These are phyloP conservation scores for Cottoperca gobio DNA, from an alignment of 2,797 vertebrate species.

Conservation along the genomic window DNA sequence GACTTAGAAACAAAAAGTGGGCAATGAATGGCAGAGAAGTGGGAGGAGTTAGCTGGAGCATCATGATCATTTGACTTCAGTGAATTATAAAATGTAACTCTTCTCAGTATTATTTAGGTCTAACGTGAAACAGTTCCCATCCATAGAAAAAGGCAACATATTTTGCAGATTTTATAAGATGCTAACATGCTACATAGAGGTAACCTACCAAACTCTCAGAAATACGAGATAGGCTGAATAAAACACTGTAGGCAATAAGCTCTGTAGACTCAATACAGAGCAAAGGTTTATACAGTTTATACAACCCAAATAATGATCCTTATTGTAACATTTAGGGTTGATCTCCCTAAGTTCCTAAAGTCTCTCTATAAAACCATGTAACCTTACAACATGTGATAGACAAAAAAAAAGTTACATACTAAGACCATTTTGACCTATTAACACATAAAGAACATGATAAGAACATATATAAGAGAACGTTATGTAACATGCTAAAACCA, in stretches of 20 bases:
- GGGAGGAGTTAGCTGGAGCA: constrained; percentile 12
- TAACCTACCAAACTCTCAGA: constrained; percentile 60
- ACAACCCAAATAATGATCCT: constrained; percentile 45
- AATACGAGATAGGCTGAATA: constrained; percentile 49
- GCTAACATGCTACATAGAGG: constrained; percentile 73
- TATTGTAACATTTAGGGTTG: constrained; percentile 47
- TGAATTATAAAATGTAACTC: constrained; percentile 27
- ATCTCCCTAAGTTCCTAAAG: constrained; percentile 51
- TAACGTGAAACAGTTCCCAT: constrained; percentile 47
- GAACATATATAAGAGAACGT: constrained; percentile 51
- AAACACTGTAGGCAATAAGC: constrained; percentile 66
- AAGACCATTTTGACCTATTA: constrained; percentile 54
- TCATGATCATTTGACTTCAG: constrained; percentile 32
- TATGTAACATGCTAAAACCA: constrained; percentile 59
- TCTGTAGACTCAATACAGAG: constrained; percentile 52
- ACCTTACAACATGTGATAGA: constrained; percentile 56
- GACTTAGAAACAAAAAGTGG: neutral
- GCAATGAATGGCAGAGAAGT: neutral
- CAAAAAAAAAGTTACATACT: constrained; percentile 50
- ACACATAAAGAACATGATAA: constrained; percentile 54
- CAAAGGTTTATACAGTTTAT: constrained; percentile 43
- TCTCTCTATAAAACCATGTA: constrained; percentile 59
- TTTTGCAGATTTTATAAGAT: constrained; percentile 64
- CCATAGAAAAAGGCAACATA: constrained; percentile 52
- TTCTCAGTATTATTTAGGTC: constrained; percentile 32